Evolutionary conservation across 2,797 vertebrate species (phyloP), one percentile per base, ranked within the genome.

Genomic region (Avahi laniger): DNA sequence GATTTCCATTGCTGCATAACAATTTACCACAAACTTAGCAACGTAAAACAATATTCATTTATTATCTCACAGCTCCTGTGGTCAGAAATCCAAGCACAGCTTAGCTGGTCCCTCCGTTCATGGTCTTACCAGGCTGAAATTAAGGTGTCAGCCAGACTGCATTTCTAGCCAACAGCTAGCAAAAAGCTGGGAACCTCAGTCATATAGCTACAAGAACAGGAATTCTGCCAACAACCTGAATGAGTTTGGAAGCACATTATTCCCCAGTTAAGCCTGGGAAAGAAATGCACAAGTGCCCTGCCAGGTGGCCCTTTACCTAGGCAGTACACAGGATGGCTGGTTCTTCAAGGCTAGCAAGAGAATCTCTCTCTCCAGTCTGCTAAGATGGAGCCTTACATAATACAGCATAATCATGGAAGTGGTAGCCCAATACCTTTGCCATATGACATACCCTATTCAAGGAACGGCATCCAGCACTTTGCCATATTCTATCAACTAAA

Each of bases 31-130:
- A 81, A 50, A 76, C 10, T 75, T 63, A 93, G 65, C 59, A 81
- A 67, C 33, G 7, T 50, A 61, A 82, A 87, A 48, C 2, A 46
- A 59, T 28, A 79, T 24, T 92, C 7, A 46, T 65, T 81, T 91
- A 96, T 93, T 73, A 75, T 89, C 70, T 78, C 67, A 73, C 7
- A 70, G 59, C n/a, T 91, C 83, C 89, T 84, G 35, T 87, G 75
- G 72, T 89, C 93, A 61, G 48, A 86, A 93, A n/a, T 30, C 28
- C 35, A 82, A 65, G 41, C 24, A 54, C 2, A 69, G 35, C 24
- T 38, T 88, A 35, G 35, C 22, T 46, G 75, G 57, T 18, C 35
- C 38, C 67, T 89, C 33, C 38, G 78, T 15, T 83, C 46, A 52
- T 15, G 7, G 24, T 54, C 70, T 93, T 18, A 73, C 61, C 8